Percentiles rank a stretch among this genome's conserved stretches.
phyloP scores from a whole-genome alignment of 2,113 vertebrate species.

The Apodemus sylvaticus region DNA sequence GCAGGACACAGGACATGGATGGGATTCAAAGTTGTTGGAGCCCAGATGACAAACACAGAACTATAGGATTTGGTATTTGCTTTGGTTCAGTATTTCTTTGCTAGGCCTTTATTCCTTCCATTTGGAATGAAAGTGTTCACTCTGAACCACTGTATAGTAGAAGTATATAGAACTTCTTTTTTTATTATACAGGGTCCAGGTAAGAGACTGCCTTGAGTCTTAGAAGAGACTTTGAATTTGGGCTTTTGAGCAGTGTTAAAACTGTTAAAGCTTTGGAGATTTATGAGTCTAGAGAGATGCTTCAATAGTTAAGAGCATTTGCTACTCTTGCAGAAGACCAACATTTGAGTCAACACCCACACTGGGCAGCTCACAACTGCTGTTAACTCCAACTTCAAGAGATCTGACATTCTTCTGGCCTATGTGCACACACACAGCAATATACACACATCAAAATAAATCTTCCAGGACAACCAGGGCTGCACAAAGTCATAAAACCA shows the following conservation, averaged over 20 bases:
- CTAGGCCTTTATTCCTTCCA: background rate
- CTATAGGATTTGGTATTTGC: background rate
- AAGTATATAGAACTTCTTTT: background rate
- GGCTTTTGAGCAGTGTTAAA: background rate
- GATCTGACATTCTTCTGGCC: background rate
- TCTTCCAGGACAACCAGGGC: background rate
- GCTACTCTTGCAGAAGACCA: background rate
- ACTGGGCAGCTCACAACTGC: too few species aligned
- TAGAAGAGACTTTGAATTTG: background rate
- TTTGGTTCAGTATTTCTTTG: background rate
- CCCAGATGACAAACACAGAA: background rate
- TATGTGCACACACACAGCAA: background rate
- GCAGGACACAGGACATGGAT: background rate
- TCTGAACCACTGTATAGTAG: background rate
- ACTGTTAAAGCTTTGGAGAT: background rate
- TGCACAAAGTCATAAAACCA: background rate
- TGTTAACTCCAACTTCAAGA: too few species aligned
- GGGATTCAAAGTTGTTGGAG: background rate
- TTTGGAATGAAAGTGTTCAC: background rate
- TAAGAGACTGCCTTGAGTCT: background rate
- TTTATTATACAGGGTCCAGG: background rate
- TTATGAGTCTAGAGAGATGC: background rate
- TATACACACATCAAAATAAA: background rate
- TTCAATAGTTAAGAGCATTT: background rate
- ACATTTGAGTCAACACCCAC: background rate